Conservation (phyloP, 30 jellyfish, hydroid and myxozoan species). For the Chironex yamaguchii region DNA sequence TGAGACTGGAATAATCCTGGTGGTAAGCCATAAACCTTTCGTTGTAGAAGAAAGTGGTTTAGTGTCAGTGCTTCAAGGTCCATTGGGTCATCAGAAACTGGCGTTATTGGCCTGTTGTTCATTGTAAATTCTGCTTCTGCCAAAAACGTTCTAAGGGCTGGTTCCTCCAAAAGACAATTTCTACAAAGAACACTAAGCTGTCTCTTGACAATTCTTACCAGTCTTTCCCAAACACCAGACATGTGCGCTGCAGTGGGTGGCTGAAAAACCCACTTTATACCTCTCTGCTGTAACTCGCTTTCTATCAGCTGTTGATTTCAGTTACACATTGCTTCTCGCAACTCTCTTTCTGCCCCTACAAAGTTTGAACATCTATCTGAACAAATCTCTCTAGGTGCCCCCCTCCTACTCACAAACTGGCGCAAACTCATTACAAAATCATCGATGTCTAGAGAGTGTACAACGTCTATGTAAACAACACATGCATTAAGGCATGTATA, state of each 20-base stretch:
- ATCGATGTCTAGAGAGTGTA: not conserved
- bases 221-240: not conserved
- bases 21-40: not conserved
- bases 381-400: not conserved
- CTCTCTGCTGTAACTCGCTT: not conserved
- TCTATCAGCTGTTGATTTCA: not conserved
- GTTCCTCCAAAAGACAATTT: not conserved
- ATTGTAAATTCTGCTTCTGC: slow-evolving; percentile 8
- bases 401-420: not conserved
- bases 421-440: not conserved
- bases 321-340: not conserved
- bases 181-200: not conserved
- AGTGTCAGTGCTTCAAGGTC: slow-evolving; percentile 13
- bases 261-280: not conserved
- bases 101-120: slow-evolving; percentile 18
- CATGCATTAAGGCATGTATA: not conserved
- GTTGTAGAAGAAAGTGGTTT: not conserved
- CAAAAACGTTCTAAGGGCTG: slow-evolving; percentile 1
- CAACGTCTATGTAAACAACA: not conserved
- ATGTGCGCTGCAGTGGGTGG: not conserved
- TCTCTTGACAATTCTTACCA: not conserved
- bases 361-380: not conserved
- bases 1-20: not conserved
- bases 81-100: slow-evolving; percentile 17
- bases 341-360: not conserved